Evolutionary conservation across 1,140 invertebrate species (phyloP), one percentile per base, ranked within the genome.

Genomic region (Pantala flavescens): DNA sequence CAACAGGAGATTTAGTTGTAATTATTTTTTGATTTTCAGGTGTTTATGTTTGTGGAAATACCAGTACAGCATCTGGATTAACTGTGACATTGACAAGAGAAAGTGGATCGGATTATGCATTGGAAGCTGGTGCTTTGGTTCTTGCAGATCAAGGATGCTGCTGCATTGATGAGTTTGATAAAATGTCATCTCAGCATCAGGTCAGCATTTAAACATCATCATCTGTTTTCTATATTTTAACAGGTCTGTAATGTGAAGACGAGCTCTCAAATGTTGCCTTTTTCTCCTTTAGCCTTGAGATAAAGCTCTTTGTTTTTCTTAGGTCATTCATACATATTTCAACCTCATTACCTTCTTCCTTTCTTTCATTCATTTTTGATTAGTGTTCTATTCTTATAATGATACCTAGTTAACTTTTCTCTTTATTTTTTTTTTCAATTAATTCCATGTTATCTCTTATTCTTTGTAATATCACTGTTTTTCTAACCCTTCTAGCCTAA

Each of bases 131-230:
- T 28, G 92, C 92, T 74, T 83, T 95, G 43, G 90, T 94, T 75
- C 82, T 94, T 71, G 90, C 92, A 43, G 93, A 96, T 81, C 89
- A 89, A 80, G 96, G 96, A 0, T 90, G 89, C 71, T 98, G 96
- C 82, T 96, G 94, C 79, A 94, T 98, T 70, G 96, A 98, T 83
- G 96, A 98, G 83, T 95, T 98, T 81, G 96, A 98, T 83, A 98
- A 98, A 86, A 94, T 97, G 89, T 83, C 86, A 43, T 82, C 82
- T 72, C 91, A 93, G 79, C 88, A 92, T 82, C 86, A 88, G 82
- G 88, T 89, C 83, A 78, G 77, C 7, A 77, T 77, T 7, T 79
- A 5, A 36, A 9, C 28, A 36, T 36, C 28, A n/a, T n/a, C 78
- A 80, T 76, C 76, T 80, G 2, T 80, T 80, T 79, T 77, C 73